phyloP scores from a whole-genome alignment of 2,113 vertebrate species.

The Colinus virginianus region DNA sequence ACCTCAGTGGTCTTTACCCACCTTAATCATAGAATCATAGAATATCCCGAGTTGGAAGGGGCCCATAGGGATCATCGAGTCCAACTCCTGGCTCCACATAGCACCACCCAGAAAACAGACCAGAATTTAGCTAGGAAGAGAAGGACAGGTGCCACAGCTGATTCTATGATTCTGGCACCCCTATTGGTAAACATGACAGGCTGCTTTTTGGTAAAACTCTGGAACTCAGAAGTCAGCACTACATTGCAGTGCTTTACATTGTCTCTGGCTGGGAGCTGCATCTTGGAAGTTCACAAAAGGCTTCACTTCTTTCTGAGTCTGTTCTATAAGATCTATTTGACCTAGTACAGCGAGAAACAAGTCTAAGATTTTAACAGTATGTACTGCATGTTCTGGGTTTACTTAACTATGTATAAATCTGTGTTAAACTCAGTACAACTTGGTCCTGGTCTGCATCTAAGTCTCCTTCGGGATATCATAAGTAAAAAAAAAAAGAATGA shows the following conservation, averaged over 20 bases:
- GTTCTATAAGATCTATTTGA: rapidly evolving
- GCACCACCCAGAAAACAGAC: too few species aligned
- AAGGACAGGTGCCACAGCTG: too few species aligned
- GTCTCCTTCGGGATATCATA: neutral
- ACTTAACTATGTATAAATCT: neutral
- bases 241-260: neutral
- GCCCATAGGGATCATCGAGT: too few species aligned
- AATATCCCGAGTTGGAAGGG: too few species aligned
- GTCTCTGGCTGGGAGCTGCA: neutral
- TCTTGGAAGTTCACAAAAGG: neutral
- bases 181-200: rapidly evolving
- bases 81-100: too few species aligned
- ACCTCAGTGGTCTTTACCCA: too few species aligned
- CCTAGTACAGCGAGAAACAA: neutral
- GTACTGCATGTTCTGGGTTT: neutral
- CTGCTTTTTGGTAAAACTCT: neutral
- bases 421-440: neutral
- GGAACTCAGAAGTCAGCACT: neutral
- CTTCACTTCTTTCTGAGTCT: neutral
- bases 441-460: neutral
- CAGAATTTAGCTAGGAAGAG: too few species aligned
- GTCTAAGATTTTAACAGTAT: neutral
- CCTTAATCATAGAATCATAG: too few species aligned
- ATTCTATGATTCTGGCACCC: too few species aligned
- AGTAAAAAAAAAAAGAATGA: neutral